These are phyloP conservation scores for Drosophila limbata DNA, from an alignment of 2,888 invertebrate species.

Conservation along the genomic window DNA sequence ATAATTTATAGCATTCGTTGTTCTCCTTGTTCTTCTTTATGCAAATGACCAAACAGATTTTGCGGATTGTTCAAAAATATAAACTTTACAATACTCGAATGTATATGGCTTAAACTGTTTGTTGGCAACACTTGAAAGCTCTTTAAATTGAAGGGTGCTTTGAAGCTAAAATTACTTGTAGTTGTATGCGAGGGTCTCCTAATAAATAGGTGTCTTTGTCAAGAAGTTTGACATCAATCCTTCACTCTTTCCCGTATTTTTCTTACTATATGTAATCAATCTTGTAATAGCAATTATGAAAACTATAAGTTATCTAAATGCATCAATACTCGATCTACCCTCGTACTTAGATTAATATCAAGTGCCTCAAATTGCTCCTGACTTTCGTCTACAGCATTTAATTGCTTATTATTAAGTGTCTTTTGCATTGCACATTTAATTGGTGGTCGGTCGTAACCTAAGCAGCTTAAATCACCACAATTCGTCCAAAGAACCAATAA, in stretches of 20 bases:
- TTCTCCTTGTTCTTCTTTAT: slow-evolving; percentile 14
- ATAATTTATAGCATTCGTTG: slow-evolving; percentile 36
- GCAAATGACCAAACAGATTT: slow-evolving; percentile 15
- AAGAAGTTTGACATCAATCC: neutral
- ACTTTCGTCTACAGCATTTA: neutral
- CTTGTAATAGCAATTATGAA: too few species aligned
- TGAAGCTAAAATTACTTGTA: neutral
- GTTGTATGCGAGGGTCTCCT: neutral
- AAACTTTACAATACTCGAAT: neutral
- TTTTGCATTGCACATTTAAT: slow-evolving; percentile 2
- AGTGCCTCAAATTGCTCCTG: neutral
- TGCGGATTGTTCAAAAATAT: neutral
- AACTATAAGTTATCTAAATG: too few species aligned
- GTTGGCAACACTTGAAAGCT: neutral
- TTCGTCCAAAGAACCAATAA: neutral
- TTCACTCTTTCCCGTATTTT: too few species aligned
- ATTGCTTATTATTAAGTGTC: neutral
- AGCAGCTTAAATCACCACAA: slow-evolving; percentile 2
- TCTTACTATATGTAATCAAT: neutral
- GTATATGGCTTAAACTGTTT: neutral
- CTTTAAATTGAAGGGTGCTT: slow-evolving; percentile 3
- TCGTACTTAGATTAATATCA: neutral
- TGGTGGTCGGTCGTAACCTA: neutral
- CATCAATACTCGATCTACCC: neutral
- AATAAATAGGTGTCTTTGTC: neutral